Base-by-base conservation (phyloP, 2,113 vertebrate genomes). In the Tupaia chinensis region DNA sequence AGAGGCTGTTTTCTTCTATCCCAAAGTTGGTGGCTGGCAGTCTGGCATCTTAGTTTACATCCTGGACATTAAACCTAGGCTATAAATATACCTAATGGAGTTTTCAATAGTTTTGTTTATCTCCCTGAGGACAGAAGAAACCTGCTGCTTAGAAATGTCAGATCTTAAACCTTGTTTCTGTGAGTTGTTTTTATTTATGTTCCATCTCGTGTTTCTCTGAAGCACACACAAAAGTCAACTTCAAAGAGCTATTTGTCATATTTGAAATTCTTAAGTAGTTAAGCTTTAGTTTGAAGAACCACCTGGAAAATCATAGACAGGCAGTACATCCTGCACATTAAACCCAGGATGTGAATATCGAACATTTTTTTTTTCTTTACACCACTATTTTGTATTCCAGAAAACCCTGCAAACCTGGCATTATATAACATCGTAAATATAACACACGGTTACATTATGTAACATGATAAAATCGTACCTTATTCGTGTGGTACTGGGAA, bases 71-170 rank as follows among this genome's bases (percentile, higher is more conserved):
- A 98, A 97, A 78, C 63, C 82, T 93, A 74, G 78, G 87, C 95
- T 97, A 98, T 98, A 98, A 98, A 98, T 97, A 98, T 97, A 95
- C 96, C 74, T 98, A 98, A 98, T 98, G 84, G 92, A 91, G 86
- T 97, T 98, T 98, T 98, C 97, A 98, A 95, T 97, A 93, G 95
- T 98, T 98, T 97, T 98, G 94, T 98, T 98, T 98, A 97, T 98
- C 97, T 98, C 97, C 65, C 76, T 12, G 56, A 95, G 95, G 97
- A 98, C 95, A 98, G 85, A 97, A 98, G 97, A 98, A 98, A 97
- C 63, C 68, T 94, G 93, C 85, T 97, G 93, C 97, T 98, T 98
- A 96, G 97, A 98, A 98, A 98, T 98, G 97, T 98, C 98, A 98
- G 93, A 96, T 97, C 98, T 98, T 98, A 96, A 98, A 95, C 93